These are phyloP conservation scores for Enteromius argenteus DNA, from an alignment of 2,797 vertebrate species.

Conservation along the genomic window DNA sequence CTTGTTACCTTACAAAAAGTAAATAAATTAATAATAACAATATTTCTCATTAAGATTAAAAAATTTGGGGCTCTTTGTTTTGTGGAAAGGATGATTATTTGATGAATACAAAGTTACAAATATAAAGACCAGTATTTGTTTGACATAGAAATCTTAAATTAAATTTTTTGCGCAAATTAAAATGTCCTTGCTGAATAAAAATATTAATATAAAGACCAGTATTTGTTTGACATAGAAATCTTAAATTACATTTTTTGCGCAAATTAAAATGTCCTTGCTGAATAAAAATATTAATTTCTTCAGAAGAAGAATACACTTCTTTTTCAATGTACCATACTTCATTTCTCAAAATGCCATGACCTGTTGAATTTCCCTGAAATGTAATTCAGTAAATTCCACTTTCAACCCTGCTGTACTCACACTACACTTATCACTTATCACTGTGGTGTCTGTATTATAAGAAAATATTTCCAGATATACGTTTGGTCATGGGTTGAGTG, in stretches of 20 bases:
- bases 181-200: not conserved
- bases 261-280: not conserved
- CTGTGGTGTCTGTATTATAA: not conserved
- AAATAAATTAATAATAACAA: not conserved
- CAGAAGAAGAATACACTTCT: not conserved
- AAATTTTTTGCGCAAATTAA: not conserved
- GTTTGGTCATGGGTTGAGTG: conserved; percentile 19
- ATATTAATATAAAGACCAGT: not conserved
- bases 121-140: not conserved
- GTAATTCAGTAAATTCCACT: not conserved
- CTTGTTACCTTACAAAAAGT: not conserved
- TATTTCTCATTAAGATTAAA: not conserved
- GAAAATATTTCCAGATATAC: not conserved
- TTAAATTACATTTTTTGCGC: not conserved
- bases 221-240: not conserved
- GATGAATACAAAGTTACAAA: not conserved
- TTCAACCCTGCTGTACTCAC: not conserved
- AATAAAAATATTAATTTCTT: not conserved
- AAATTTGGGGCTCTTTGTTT: not conserved
- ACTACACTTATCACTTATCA: not conserved
- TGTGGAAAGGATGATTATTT: not conserved
- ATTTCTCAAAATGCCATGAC: not conserved
- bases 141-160: not conserved
- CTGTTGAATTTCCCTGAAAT: conserved; percentile 3
- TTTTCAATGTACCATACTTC: not conserved